Conservation (phyloP, 1,140 invertebrate genomes). For the Ceratitis capitata region DNA sequence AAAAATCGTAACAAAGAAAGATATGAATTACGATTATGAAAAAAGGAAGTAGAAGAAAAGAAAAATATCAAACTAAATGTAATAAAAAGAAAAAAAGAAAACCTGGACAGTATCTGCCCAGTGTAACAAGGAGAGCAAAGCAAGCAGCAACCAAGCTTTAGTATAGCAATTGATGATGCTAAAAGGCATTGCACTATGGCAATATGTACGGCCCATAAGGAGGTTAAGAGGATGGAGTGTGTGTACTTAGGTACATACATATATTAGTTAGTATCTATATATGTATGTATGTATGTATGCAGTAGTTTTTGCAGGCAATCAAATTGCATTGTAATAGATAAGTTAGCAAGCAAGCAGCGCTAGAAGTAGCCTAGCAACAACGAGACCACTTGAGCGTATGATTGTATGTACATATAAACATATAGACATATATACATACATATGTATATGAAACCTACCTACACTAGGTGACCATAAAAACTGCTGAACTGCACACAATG, state of each 20-base stretch:
- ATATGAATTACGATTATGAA: background rate
- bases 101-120: background rate
- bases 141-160: background rate
- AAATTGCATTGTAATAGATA: slow-evolving; percentile 38
- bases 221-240: slow-evolving; percentile 3
- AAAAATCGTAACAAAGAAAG: slow-evolving; percentile 25
- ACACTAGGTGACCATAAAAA: slow-evolving; percentile 34
- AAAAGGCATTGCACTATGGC: slow-evolving; percentile 41
- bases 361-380: slow-evolving; percentile 11
- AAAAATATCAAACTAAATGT: background rate
- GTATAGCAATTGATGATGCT: slow-evolving; percentile 31
- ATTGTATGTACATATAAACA: no score
- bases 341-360: background rate
- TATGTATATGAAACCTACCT: no score
- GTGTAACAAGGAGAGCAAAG: slow-evolving; percentile 4
- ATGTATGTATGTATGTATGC: no score
- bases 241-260: no score
- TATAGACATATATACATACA: background rate
- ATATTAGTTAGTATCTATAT: no score
- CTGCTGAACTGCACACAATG: slow-evolving; percentile 30
- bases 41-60: background rate
- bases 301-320: slow-evolving; percentile 35
- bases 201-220: background rate
- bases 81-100: background rate
- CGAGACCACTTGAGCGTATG: slow-evolving; percentile 9